Evolutionary conservation across 2,113 vertebrate genomes (phyloP), one percentile per base, ranked within the genome.

Genomic region (Gnathonemus echidnorhynchus): DNA sequence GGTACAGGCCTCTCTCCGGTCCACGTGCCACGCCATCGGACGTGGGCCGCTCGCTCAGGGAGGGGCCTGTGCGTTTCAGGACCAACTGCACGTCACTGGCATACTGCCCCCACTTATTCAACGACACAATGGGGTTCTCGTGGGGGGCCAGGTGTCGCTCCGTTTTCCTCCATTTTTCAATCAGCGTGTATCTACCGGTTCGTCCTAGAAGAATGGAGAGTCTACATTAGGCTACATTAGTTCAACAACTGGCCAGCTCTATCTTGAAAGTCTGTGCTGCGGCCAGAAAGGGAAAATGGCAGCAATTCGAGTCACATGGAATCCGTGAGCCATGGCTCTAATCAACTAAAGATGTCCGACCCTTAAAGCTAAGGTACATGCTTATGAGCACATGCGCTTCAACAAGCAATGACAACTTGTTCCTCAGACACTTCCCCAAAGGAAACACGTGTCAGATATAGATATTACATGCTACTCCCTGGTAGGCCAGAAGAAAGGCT

Each of bases 51-150:
- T 99, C 98, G 2, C 97, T 98, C 42, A 99, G 95, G 0, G 98
- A 98, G 0, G 98, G 98, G 83, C 98, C 98, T 0, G 98, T 99
- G 39, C 98, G 97, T 1, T 97, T 96, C 87, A 99, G 95, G 90
- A 99, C 97, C 0, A 99, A 95, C 95, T 99, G 98, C 5, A 99
- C 98, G 1, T 99, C 98, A 13, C 98, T 97, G 0, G 98, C 98
- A 52, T 99, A 99, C 92, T 99, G 98, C 0, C 98, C 98, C 98
- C 98, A 99, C 88, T 98, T 99, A 95, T 98, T 99, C 56, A 99
- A 94, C 27, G 98, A 99, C 49, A 97, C 97, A 83, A 99, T 96
- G 0, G 98, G 98, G 89, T 98, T 99, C 90, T 99, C 98, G 1
- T 98, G 97, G 5, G 98, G 98, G 3, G 97, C 97, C 15, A 99